Percentiles rank a stretch among this genome's conserved stretches.
These are phyloP conservation scores for Ahaetulla prasina DNA, from an alignment of 2,113 vertebrate species.

Conservation along the genomic window DNA sequence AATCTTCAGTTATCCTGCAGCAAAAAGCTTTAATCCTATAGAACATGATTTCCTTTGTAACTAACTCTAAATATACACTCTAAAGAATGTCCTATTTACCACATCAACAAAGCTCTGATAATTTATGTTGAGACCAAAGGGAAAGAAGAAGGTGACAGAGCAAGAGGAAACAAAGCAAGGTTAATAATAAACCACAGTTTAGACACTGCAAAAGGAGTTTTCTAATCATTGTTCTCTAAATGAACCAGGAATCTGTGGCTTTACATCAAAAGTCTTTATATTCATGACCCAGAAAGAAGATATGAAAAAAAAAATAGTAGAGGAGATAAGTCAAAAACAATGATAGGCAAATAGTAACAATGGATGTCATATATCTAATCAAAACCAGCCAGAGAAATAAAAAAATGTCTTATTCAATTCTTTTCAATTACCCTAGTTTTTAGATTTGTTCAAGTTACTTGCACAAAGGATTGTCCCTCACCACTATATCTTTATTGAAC, in stretches of 20 bases:
- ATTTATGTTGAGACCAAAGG: neutral
- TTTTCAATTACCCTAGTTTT: neutral
- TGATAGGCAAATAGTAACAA: neutral
- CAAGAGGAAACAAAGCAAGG: neutral
- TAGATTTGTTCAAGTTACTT: neutral
- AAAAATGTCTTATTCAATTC: neutral
- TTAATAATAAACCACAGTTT: neutral
- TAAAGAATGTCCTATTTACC: neutral
- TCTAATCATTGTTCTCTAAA: neutral
- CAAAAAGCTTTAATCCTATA: fast-evolving
- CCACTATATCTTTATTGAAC: neutral
- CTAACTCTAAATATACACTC: neutral
- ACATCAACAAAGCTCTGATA: neutral
- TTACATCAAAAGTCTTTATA: neutral
- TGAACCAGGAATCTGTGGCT: neutral
- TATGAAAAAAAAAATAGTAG: neutral
- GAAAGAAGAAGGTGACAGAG: neutral
- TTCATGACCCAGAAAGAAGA: neutral
- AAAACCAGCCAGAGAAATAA: neutral
- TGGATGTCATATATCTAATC: neutral
- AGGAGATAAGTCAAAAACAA: neutral
- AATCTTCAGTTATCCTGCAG: neutral
- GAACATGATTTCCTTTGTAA: neutral
- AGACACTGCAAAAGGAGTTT: neutral
- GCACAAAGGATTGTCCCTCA: neutral